A percentile compares a stretch with the other conserved stretches of the same genome.
Evolutionary conservation across 2,888 invertebrate species (phyloP).

Genomic region (Orthosia gothica): DNA sequence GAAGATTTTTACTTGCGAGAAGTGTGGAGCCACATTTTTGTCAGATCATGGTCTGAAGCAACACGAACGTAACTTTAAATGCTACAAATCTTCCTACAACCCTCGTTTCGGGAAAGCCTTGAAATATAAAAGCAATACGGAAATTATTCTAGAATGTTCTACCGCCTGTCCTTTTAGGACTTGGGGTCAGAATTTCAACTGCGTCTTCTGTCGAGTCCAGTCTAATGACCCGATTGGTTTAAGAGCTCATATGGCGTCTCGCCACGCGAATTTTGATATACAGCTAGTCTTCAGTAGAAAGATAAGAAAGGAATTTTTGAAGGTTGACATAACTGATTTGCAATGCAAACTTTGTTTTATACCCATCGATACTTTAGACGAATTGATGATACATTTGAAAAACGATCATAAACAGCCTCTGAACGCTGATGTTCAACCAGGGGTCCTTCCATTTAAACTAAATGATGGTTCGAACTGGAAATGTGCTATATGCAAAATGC

Average conservation of each 20-base stretch:
- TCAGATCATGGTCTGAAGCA: slow-evolving; percentile 86
- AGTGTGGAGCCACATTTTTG: slow-evolving; percentile 86
- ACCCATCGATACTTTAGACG: slow-evolving; percentile 83
- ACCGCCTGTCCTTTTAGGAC: slow-evolving; percentile 88
- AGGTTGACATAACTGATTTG: slow-evolving; percentile 87
- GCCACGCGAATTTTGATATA: slow-evolving; percentile 86
- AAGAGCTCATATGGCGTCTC: slow-evolving; percentile 85
- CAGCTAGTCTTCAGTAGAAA: slow-evolving; percentile 86
- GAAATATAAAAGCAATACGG: slow-evolving; percentile 86
- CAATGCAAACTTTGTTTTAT: slow-evolving; percentile 88
- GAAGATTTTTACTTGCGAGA: slow-evolving; percentile 87
- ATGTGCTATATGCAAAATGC: slow-evolving; percentile 86
- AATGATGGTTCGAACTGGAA: slow-evolving; percentile 86
- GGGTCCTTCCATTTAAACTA: slow-evolving; percentile 86
- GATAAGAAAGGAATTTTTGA: slow-evolving; percentile 85
- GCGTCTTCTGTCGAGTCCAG: slow-evolving; percentile 86
- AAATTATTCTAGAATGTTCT: slow-evolving; percentile 87
- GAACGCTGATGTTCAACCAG: slow-evolving; percentile 85
- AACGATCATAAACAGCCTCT: slow-evolving; percentile 88
- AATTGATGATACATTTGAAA: slow-evolving; percentile 84
- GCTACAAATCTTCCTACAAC: slow-evolving; percentile 86
- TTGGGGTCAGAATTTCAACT: slow-evolving; percentile 89
- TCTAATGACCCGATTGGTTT: slow-evolving; percentile 88
- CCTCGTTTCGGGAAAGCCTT: slow-evolving; percentile 86
- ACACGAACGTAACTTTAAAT: slow-evolving; percentile 86